Base-by-base conservation (phyloP, 2,888 invertebrate species). In the Dendrolimus pini region DNA sequence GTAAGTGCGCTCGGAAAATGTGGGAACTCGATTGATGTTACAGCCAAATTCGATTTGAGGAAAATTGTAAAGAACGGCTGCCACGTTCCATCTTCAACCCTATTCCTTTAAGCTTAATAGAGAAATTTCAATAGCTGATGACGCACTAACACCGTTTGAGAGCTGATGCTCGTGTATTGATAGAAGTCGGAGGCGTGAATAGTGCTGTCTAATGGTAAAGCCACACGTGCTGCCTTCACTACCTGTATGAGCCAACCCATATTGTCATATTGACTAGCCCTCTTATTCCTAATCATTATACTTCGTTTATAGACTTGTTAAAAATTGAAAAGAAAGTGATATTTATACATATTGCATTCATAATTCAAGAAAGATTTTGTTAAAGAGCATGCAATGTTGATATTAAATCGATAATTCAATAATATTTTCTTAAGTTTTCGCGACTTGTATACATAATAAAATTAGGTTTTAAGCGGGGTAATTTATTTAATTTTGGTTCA, bases 11-110 rank as follows among this genome's bases (percentile, higher is more conserved):
- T 72, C 84, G 89, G 90, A 86, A 90, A 90, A 90, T 89, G 90
- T 90, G 90, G 90, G 89, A 90, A 90, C 86, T 85, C 86, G 85
- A 90, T 90, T 90, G 89, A 90, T 89, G 89, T 85, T 86, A 85
- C 86, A 82, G 83, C 85, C 83, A 83, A 89, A 90, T 89, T 88
- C 89, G 85, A 89, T 89, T 87, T 83, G 82, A 80, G 85, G 89
- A 85, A 89, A 90, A 90, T 90, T 89, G 89, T 89, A 90, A 89
- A 89, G 84, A 86, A 83, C 66, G 61, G 65, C 61, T 53, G 57
- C 59, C 54, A 55, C 74, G 72, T 63, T 57, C 71, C 57, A 85
- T 72, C 65, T 71, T 74, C 68, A 54, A 68, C 77, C 71, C 67
- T 82, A 72, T 65, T 53, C 0, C 41, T n/a, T 60, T 30, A 66